Conservation (phyloP, 2,797 vertebrate species). For the Pseudochirops corinnae region DNA sequence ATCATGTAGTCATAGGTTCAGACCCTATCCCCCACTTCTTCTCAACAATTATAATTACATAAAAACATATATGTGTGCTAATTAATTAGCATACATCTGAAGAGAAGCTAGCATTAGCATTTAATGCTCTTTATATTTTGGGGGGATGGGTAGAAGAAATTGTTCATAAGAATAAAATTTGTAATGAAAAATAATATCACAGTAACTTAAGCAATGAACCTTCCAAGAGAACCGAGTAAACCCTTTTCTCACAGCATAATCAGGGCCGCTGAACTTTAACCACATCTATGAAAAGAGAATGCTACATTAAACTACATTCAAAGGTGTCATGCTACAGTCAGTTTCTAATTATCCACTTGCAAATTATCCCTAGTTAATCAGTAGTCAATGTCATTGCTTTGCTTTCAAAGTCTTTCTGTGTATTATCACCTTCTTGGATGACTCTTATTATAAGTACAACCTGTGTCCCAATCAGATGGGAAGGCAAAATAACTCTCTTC, state of each 20-base stretch:
- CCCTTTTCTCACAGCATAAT: constrained; percentile 30
- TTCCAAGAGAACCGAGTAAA: constrained; percentile 39
- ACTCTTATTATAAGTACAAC: neutral
- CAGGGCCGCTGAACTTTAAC: constrained; percentile 56
- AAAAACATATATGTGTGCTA: neutral
- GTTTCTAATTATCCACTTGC: neutral
- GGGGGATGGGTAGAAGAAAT: neutral
- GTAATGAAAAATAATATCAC: constrained; percentile 25
- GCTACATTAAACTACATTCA: neutral
- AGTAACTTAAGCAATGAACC: constrained; percentile 55
- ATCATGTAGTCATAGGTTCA: neutral
- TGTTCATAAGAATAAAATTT: neutral
- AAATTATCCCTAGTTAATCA: neutral
- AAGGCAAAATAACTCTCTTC: neutral
- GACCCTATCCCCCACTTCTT: neutral
- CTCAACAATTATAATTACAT: neutral
- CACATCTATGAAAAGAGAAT: constrained; percentile 5
- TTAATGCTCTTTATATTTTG: neutral
- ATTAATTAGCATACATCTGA: neutral
- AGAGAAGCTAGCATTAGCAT: neutral
- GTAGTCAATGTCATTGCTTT: neutral
- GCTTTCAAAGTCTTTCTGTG: neutral
- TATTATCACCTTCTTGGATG: neutral
- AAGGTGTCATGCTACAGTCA: constrained; percentile 7
- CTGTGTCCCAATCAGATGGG: neutral